Evolutionary conservation across 2,888 invertebrate genomes (phyloP).

Genomic region (Drosophila sordidula): DNA sequence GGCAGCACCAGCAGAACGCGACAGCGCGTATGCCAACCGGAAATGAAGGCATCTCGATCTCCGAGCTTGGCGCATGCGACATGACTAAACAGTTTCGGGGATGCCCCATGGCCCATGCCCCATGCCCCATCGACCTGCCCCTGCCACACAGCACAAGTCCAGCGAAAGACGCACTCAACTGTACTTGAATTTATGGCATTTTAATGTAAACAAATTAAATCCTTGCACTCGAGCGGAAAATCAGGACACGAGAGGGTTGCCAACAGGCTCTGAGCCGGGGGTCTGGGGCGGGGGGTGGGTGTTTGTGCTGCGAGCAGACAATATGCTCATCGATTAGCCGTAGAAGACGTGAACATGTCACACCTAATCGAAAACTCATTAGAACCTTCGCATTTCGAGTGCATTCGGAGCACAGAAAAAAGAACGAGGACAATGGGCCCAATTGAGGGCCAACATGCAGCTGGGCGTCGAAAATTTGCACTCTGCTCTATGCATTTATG

Average conservation of each 20-base stretch:
- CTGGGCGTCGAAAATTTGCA: constrained; percentile 59
- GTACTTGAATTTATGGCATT: constrained; percentile 71
- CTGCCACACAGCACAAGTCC: background rate
- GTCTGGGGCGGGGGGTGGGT: background rate
- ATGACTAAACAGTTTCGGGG: constrained; percentile 47
- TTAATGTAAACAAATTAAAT: constrained; percentile 75
- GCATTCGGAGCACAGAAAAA: constrained; percentile 25
- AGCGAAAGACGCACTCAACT: constrained; percentile 52
- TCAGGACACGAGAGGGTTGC: constrained; percentile 28
- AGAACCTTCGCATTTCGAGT: constrained; percentile 42
- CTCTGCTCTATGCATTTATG: constrained; percentile 61
- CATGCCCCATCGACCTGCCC: constrained; percentile 1
- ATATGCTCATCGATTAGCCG: constrained; percentile 48
- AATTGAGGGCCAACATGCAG: constrained; percentile 70
- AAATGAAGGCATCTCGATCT: constrained; percentile 47
- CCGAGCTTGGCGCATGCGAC: constrained; percentile 52
- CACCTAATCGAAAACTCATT: constrained; percentile 79
- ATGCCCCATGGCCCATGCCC: constrained; percentile 9
- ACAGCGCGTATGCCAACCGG: constrained; percentile 31
- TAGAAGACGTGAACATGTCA: constrained; percentile 52
- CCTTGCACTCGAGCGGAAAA: constrained; percentile 63
- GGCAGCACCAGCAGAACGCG: constrained; percentile 23
- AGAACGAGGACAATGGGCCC: constrained; percentile 44
- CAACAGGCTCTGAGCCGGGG: background rate
- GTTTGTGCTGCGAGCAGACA: constrained; percentile 17